phyloP scores from a whole-genome alignment of 92 coral and sea anemone species.

The Porites lobata region DNA sequence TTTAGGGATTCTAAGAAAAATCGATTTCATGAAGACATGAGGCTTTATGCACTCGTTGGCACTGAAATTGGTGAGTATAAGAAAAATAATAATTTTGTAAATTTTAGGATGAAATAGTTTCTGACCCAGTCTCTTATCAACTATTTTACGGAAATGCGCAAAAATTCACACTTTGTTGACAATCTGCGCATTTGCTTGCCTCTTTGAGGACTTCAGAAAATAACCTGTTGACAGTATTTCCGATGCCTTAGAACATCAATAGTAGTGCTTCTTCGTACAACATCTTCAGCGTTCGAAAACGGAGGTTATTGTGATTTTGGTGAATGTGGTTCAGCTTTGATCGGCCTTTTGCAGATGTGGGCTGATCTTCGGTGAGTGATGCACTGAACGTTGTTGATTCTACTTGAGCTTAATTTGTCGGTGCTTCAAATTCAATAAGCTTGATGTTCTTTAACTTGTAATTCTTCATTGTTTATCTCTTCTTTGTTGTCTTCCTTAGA shows the following conservation, averaged over 20 bases:
- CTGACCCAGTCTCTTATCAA: slow-evolving; percentile 31
- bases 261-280: too few relatives aligned
- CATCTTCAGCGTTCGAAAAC: too few relatives aligned
- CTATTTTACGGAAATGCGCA: slow-evolving; percentile 41
- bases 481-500: neutral
- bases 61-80: slow-evolving; percentile 7
- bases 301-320: neutral
- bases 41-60: neutral
- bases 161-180: neutral
- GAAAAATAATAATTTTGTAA: neutral
- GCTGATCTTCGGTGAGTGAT: neutral
- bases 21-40: neutral
- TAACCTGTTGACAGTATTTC: neutral
- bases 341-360: neutral
- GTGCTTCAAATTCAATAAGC: neutral
- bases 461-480: neutral
- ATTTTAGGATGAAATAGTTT: neutral
- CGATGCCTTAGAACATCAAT: neutral
- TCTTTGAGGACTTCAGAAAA: neutral
- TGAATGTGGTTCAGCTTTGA: neutral
- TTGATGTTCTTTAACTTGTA: too few relatives aligned
- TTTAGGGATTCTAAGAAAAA: neutral
- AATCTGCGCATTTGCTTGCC: slow-evolving; percentile 19
- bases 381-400: neutral
- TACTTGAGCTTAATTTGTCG: neutral